Evolutionary conservation across 2,888 invertebrate genomes (phyloP).

Genomic region (Orgyia antiqua): DNA sequence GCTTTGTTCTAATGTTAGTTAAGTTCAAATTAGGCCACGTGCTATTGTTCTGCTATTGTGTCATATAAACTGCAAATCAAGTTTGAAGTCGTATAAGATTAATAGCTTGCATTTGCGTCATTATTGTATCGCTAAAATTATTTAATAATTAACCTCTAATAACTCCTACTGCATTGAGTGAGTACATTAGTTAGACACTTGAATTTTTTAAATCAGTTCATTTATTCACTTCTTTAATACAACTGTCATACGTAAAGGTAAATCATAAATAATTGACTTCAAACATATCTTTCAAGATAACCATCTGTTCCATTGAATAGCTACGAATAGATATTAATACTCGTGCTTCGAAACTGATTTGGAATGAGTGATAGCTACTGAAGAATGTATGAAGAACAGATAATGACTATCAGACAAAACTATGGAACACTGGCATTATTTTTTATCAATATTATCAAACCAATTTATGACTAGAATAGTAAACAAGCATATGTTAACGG

Average conservation of each 20-base stretch:
- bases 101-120: constrained; percentile 23
- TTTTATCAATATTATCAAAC: too few relatives aligned
- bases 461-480: background rate
- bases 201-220: too few relatives aligned
- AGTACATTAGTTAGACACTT: too few relatives aligned
- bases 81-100: constrained; percentile 27
- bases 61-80: constrained; percentile 28
- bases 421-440: too few relatives aligned
- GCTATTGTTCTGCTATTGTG: constrained; percentile 30
- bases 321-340: constrained; percentile 32
- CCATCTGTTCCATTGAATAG: constrained; percentile 40
- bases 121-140: constrained; percentile 24
- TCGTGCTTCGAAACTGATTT: too few relatives aligned
- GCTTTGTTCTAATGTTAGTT: constrained; percentile 24
- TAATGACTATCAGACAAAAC: too few relatives aligned
- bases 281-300: constrained; percentile 49
- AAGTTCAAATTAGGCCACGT: constrained; percentile 24
- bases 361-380: constrained; percentile 35
- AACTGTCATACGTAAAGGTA: constrained; percentile 43
- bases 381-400: constrained; percentile 15
- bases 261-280: constrained; percentile 53
- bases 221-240: too few relatives aligned
- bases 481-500: constrained; percentile 23
- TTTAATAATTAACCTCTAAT: constrained; percentile 20
- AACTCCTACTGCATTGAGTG: too few relatives aligned